A percentile compares a stretch with the other conserved stretches of the same genome.
Conservation (phyloP, 2,888 invertebrate genomes). For the Chrysolina oricalcia region DNA sequence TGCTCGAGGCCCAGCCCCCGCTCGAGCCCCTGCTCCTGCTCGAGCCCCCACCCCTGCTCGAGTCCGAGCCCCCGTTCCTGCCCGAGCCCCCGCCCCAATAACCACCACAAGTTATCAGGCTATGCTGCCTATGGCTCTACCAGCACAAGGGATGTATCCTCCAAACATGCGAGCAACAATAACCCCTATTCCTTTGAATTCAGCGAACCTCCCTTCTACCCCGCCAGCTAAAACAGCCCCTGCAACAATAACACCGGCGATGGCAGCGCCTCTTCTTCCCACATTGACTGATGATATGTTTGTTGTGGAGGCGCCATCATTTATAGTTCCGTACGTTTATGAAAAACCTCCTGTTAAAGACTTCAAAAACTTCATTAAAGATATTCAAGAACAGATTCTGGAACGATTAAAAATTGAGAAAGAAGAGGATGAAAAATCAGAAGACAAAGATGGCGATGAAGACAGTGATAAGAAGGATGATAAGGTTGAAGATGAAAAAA, state of each 20-base stretch:
- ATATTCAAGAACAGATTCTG: slow-evolving; percentile 72
- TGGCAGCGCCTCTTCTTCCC: slow-evolving; percentile 80
- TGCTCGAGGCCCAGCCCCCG: no score
- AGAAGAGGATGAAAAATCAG: slow-evolving; percentile 66
- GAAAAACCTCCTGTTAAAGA: slow-evolving; percentile 90
- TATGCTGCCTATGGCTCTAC: slow-evolving; percentile 73
- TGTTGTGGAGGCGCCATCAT: slow-evolving; percentile 93
- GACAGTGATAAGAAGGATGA: slow-evolving; percentile 69
- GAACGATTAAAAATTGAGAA: slow-evolving; percentile 62
- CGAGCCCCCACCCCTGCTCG: no score
- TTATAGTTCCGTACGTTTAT: slow-evolving; percentile 94
- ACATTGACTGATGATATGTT: slow-evolving; percentile 93
- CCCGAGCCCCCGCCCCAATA: slow-evolving; percentile 45
- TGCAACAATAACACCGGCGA: slow-evolving; percentile 61
- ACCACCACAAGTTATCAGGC: slow-evolving; percentile 67
- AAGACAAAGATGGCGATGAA: slow-evolving; percentile 72
- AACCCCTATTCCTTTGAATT: slow-evolving; percentile 73
- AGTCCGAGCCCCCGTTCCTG: slow-evolving; percentile 31
- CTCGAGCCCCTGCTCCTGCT: no score
- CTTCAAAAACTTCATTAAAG: slow-evolving; percentile 82
- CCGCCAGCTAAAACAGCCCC: slow-evolving; percentile 64
- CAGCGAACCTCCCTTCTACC: slow-evolving; percentile 61
- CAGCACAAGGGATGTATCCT: slow-evolving; percentile 79
- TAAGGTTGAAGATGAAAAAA: slow-evolving; percentile 62
- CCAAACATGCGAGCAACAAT: slow-evolving; percentile 76